Evolutionary conservation across 2,888 invertebrate genomes (phyloP).

Genomic region (Eristalinus aeneus): DNA sequence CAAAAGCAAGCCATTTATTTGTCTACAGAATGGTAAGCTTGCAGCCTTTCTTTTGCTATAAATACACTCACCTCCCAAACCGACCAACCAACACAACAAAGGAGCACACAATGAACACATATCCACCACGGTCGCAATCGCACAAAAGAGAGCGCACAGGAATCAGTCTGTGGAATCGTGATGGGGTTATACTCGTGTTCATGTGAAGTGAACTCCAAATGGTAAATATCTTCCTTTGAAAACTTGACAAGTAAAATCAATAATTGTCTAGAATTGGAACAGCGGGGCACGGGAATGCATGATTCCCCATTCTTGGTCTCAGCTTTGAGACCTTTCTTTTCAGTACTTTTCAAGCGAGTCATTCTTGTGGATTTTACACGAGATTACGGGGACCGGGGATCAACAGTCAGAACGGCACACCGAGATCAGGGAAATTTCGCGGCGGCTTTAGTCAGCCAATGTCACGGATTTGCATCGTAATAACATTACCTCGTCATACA

Average conservation of each 20-base stretch:
- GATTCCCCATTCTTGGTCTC: background rate
- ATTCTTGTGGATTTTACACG: slow-evolving; percentile 27
- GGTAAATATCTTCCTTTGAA: slow-evolving; percentile 37
- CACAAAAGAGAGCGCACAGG: slow-evolving; percentile 10
- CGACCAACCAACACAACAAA: slow-evolving; percentile 18
- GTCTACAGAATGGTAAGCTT: slow-evolving; percentile 27
- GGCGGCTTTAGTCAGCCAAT: slow-evolving; percentile 53
- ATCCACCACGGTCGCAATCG: slow-evolving; percentile 7
- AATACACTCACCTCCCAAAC: slow-evolving; percentile 13
- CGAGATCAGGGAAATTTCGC: slow-evolving; percentile 25
- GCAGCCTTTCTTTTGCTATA: slow-evolving; percentile 43
- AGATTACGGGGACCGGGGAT: background rate
- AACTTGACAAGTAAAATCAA: slow-evolving; percentile 45
- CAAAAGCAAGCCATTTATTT: slow-evolving; percentile 35
- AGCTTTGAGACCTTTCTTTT: background rate
- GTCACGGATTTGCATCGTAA: slow-evolving; percentile 57
- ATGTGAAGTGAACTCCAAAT: slow-evolving; percentile 46
- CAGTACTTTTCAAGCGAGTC: slow-evolving; percentile 2
- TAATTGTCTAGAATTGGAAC: slow-evolving; percentile 60
- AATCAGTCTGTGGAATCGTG: slow-evolving; percentile 34
- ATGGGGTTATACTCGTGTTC: slow-evolving; percentile 10
- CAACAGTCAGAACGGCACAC: slow-evolving; percentile 4
- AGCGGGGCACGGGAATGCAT: background rate
- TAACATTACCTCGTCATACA: slow-evolving; percentile 14
- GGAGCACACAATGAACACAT: slow-evolving; percentile 25